Conservation (phyloP, 2,113 vertebrate genomes). For the Tiliqua scincoides region DNA sequence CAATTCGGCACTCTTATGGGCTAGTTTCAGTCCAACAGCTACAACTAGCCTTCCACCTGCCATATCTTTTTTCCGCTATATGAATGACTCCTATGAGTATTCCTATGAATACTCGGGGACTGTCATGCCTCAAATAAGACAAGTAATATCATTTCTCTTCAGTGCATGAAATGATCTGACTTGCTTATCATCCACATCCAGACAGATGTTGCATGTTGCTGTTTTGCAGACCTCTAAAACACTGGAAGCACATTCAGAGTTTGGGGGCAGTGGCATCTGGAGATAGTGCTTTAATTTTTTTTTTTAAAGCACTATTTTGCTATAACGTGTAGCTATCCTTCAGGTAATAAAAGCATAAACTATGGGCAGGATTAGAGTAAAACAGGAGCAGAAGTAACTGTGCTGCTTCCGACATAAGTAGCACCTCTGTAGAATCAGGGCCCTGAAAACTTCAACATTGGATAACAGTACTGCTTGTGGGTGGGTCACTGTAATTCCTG, state of each 20-base stretch:
- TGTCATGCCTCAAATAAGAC: constrained; percentile 42
- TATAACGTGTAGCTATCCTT: neutral
- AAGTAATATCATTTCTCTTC: constrained; percentile 5
- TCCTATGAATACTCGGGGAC: constrained; percentile 2
- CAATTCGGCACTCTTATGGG: constrained; percentile 10
- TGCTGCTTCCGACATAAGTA: neutral
- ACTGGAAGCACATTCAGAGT: constrained; percentile 27
- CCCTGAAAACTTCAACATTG: neutral
- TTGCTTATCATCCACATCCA: neutral
- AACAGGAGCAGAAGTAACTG: neutral
- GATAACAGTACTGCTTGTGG: neutral
- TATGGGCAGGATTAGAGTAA: neutral
- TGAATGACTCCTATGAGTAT: constrained; percentile 35
- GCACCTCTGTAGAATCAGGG: neutral
- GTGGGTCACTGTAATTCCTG: too few species aligned
- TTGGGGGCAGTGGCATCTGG: neutral
- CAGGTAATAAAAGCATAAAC: neutral
- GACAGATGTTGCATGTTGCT: neutral
- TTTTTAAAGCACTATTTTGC: neutral
- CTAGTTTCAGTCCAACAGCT: constrained; percentile 14
- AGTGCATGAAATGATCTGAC: neutral
- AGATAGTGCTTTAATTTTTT: rapidly evolving
- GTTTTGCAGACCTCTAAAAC: neutral
- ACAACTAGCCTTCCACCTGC: constrained; percentile 17
- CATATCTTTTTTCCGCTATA: constrained; percentile 29